These are phyloP conservation scores for Eleginops maclovinus DNA, from an alignment of 2,113 vertebrate species.

Conservation along the genomic window DNA sequence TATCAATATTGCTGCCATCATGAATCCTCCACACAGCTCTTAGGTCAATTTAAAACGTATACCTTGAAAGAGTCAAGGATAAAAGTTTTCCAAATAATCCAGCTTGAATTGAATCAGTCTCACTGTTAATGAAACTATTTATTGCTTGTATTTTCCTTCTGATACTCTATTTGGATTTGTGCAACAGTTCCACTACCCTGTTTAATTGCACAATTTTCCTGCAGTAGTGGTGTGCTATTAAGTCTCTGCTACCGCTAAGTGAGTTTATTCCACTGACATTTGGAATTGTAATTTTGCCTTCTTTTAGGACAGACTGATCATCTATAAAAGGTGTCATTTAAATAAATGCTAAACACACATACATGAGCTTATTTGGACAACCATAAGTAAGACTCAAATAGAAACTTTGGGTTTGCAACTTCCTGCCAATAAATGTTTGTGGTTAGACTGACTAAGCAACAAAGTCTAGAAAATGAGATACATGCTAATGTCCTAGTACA, in stretches of 20 bases:
- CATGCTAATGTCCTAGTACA: neutral
- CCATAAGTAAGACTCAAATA: slow-evolving; percentile 12
- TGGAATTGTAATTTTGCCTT: neutral
- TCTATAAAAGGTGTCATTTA: slow-evolving; percentile 38
- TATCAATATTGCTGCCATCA: slow-evolving; percentile 21
- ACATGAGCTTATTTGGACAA: slow-evolving; percentile 4
- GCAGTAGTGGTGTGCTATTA: slow-evolving; percentile 5
- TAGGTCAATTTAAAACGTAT: slow-evolving; percentile 33
- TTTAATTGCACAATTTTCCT: slow-evolving; percentile 20
- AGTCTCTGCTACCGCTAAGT: neutral
- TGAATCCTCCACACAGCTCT: slow-evolving; percentile 31
- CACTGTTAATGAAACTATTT: neutral
- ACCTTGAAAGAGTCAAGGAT: slow-evolving; percentile 18
- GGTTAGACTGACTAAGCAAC: slow-evolving; percentile 7
- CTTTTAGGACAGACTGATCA: slow-evolving; percentile 6
- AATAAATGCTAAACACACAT: slow-evolving; percentile 7
- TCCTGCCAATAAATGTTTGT: slow-evolving; percentile 46
- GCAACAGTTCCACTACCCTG: neutral
- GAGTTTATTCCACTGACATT: slow-evolving; percentile 3
- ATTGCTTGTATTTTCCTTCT: neutral
- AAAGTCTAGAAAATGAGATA: neutral
- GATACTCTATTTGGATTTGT: neutral
- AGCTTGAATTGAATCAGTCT: no score
- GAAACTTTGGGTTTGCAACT: slow-evolving; percentile 18
- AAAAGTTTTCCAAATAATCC: slow-evolving; percentile 35